Percentiles rank a stretch among this genome's conserved stretches.
phyloP scores from a whole-genome alignment of 2,797 vertebrate species.

The Cossypha polioptera region DNA sequence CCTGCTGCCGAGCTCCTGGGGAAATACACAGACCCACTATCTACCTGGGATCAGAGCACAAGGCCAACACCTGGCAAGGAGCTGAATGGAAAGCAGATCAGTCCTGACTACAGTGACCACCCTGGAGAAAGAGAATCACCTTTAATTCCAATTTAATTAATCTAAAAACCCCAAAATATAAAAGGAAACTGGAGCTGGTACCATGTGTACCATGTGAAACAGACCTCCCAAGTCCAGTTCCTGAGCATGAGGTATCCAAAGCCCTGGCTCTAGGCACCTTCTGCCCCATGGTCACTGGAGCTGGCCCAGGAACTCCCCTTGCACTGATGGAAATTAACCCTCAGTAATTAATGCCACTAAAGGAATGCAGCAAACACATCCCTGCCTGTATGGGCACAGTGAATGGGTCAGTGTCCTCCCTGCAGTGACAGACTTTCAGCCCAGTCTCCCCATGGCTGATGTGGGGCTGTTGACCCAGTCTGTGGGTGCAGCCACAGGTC shows the following conservation, averaged over 20 bases:
- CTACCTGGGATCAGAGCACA: not conserved
- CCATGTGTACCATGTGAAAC: not conserved
- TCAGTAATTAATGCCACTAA: not conserved
- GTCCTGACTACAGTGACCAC: not conserved
- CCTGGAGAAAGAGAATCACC: not conserved
- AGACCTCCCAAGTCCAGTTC: not conserved
- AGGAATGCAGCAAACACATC: not conserved
- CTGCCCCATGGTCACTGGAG: not conserved
- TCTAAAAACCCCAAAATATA: not conserved
- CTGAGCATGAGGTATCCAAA: not conserved
- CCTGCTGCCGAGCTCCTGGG: not conserved
- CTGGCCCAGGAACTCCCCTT: not conserved
- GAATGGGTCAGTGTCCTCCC: not conserved
- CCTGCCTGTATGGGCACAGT: not conserved
- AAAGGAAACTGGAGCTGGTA: not conserved
- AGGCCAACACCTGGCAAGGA: not conserved
- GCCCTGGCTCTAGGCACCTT: not conserved
- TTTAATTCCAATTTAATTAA: not conserved
- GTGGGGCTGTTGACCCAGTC: not conserved
- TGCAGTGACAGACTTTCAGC: not conserved
- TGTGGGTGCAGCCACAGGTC: not conserved
- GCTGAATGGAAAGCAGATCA: not conserved
- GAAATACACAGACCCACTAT: rapidly evolving
- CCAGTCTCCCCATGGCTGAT: rapidly evolving
- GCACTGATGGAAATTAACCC: not conserved